Evolutionary conservation across 2,113 vertebrate genomes (phyloP), one percentile per base, ranked within the genome.

Genomic region (Poeciliopsis prolifica): DNA sequence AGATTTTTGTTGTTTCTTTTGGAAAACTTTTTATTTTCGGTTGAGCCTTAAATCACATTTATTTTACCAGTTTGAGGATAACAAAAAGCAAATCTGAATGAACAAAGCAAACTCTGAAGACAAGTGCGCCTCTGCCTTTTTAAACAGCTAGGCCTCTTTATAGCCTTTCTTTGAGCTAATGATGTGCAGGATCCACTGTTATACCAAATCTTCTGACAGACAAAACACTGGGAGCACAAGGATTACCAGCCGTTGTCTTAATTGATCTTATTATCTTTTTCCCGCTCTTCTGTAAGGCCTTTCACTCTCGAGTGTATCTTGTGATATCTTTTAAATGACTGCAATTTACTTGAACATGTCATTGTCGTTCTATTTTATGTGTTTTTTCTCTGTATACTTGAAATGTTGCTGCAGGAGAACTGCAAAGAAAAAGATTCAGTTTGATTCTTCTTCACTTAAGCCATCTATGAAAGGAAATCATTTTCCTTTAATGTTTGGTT

Each of bases 251-350:
- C 82, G 66, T 85, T 87, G 82, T 85, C 89, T 91, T 92, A 92
- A 93, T 91, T 91, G 84, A 89, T 91, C 86, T 92, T 76, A 88
- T 93, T 92, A 87, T 88, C 84, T 79, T 67, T 61, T 83, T 31
- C 70, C 79, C 80, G 68, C 86, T 87, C 71, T 72, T 84, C 70
- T 88, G 70, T 81, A 78, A 77, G 74, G 74, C 66, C 61, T 65
- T 88, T 22, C 30, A 31, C 44, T 81, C 75, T 80, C 70, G 63
- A 85, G 83, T 79, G 70, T 44, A 80, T 85, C 70, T 78, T 30
- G 37, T 74, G 61, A 83, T 86, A 80, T 77, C 65, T 64, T 73
- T 77, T 61, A 35, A 88, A 76, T 14, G 70, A 54, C 64, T 76
- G 37, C 60, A 75, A 74, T 84, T 90, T 81, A 35, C 74, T 69